These are phyloP conservation scores for Taphrorychus bicolor DNA, from an alignment of 2,888 invertebrate species.

Conservation along the genomic window DNA sequence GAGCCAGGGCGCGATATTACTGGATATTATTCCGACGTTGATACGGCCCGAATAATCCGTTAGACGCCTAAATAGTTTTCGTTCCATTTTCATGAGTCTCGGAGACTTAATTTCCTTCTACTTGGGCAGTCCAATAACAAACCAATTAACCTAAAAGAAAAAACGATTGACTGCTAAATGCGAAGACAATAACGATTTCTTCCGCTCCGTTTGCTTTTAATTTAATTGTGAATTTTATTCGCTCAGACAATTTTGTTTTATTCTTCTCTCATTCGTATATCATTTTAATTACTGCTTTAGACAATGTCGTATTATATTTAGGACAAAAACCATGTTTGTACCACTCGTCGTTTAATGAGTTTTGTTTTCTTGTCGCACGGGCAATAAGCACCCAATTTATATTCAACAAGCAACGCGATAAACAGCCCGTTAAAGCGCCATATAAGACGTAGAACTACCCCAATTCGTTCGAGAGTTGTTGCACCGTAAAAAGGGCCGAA, in stretches of 20 bases:
- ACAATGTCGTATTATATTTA: background rate
- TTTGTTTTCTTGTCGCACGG: background rate
- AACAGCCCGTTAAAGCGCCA: background rate
- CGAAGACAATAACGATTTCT: background rate
- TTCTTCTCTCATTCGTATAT: background rate
- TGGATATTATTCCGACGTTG: background rate
- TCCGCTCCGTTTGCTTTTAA: background rate
- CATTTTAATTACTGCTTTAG: background rate
- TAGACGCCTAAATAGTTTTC: background rate
- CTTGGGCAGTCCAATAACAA: conserved; percentile 2
- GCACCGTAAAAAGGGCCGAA: background rate
- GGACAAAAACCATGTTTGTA: background rate
- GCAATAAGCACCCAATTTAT: background rate
- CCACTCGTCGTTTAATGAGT: background rate
- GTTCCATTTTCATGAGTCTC: background rate
- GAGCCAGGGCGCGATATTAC: background rate
- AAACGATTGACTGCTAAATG: conserved; percentile 2
- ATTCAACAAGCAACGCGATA: background rate
- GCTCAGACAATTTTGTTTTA: background rate
- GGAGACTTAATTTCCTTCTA: conserved; percentile 1
- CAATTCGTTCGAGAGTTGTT: background rate
- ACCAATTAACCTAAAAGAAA: conserved; percentile 13
- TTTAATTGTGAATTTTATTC: conserved; percentile 13
- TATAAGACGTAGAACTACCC: background rate
- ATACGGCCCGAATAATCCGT: background rate